Percentiles rank a stretch among this genome's conserved stretches.
These are phyloP conservation scores for Grammomys surdaster DNA, from an alignment of 2,113 vertebrate genomes.

Conservation along the genomic window DNA sequence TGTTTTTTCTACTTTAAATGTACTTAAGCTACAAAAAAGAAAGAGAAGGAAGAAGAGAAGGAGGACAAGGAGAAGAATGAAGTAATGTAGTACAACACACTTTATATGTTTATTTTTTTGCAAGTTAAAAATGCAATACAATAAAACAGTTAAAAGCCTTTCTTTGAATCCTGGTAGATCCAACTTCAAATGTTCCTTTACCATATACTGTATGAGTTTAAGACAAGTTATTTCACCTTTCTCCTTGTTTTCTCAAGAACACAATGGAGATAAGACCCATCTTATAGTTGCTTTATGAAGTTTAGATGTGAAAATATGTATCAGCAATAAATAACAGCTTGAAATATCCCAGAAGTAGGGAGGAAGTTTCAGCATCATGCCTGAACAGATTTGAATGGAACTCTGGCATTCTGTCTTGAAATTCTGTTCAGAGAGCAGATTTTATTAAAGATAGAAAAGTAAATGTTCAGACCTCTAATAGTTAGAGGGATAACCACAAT, in stretches of 20 bases:
- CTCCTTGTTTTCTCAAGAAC: neutral
- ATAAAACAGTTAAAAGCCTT: neutral
- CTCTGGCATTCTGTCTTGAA: neutral
- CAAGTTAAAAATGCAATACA: neutral
- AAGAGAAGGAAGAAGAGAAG: too few species aligned
- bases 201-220: neutral
- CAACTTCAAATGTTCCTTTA: neutral
- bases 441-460: neutral
- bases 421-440: neutral
- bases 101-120: neutral
- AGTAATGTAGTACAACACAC: neutral
- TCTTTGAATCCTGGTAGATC: neutral
- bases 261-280: neutral
- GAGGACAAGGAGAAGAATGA: neutral
- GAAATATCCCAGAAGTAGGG: neutral
- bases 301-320: constrained; percentile 12
- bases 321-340: constrained; percentile 32
- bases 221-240: neutral
- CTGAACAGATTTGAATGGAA: neutral
- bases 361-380: neutral
- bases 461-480: neutral
- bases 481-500: neutral
- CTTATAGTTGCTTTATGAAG: neutral
- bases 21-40: neutral
- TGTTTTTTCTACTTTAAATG: neutral